Base-by-base conservation (phyloP, 1,140 invertebrate species). In the Brachionus rubens region DNA sequence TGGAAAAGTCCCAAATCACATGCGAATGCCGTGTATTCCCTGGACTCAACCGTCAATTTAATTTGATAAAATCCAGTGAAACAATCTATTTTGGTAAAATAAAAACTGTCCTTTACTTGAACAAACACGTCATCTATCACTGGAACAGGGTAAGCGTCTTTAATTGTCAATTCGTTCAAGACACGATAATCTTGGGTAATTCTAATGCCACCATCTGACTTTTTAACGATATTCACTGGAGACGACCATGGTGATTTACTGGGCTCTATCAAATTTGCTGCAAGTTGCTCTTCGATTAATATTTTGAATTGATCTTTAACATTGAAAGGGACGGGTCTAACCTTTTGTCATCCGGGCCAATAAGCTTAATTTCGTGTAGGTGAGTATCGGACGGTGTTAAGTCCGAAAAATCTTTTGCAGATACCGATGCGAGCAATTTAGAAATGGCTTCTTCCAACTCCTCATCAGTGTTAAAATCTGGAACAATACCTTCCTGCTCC, bases 241-340 rank as follows among this genome's bases (percentile, higher is more conserved):
- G 48, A 50, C 7, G 16, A 19, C 48, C 48, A 50, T 3, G 14
- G 28, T 3, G 47, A 33, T 4, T 26, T 33, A 6, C 28, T 21
- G 2, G 52, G 76, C 76, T 75, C 72, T 65, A 79, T 79, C 6
- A 80, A 70, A 41, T 43, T 76, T 30, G 48, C 21, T 26, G 79
- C 26, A 3, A 59, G 10, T 19, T n/a, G 3, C n/a, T 5, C 26
- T 28, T 59, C 54, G 54, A 59, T 36, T n/a, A n/a, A n/a, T n/a
- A n/a, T n/a, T n/a, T n/a, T n/a, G n/a, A 36, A 36, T 36, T 5
- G 33, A 3, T 5, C 33, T 36, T n/a, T n/a, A n/a, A 36, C 33
- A 36, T 36, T 36, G 33, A 36, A 36, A 5, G 33, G 33, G 3
- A 36, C 33, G 3, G 33, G 33, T 9, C 33, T 36, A 5, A 36